phyloP scores from a whole-genome alignment of 2,888 invertebrate genomes.

The Heliconius ismenius region DNA sequence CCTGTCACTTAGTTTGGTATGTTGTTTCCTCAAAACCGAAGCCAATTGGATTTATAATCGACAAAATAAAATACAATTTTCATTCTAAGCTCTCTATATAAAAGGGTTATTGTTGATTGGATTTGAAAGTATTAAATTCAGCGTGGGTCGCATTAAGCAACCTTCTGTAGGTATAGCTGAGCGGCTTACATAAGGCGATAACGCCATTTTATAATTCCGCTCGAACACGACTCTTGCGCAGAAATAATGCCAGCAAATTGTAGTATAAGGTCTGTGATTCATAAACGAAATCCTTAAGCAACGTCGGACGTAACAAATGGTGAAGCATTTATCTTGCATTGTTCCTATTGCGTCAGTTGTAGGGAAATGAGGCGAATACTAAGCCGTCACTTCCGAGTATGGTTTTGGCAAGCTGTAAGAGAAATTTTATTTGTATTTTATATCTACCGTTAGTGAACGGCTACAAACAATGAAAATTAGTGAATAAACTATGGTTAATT shows the following conservation, averaged over 20 bases:
- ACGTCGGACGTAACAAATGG: conserved; percentile 38
- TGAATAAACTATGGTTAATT: too few species aligned
- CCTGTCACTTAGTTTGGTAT: conserved; percentile 28
- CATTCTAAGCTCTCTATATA: not conserved
- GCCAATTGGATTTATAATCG: conserved; percentile 23
- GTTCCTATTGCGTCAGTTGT: conserved; percentile 32
- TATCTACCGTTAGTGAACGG: not conserved
- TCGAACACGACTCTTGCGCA: conserved; percentile 43
- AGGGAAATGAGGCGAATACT: conserved; percentile 28
- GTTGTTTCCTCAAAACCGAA: conserved; percentile 32
- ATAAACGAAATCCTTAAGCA: conserved; percentile 49
- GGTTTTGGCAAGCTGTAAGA: conserved; percentile 24
- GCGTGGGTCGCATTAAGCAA: conserved; percentile 34
- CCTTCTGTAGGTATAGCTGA: conserved; percentile 29
- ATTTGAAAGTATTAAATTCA: conserved; percentile 33
- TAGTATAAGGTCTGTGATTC: conserved; percentile 49
- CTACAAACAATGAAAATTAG: too few species aligned
- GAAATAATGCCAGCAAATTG: conserved; percentile 49
- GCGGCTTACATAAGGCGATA: conserved; percentile 53
- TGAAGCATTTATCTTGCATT: conserved; percentile 43
- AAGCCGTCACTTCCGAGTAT: conserved; percentile 18
- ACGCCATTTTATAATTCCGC: conserved; percentile 59
- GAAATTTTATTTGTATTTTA: conserved; percentile 9
- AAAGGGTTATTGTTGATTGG: conserved; percentile 20
- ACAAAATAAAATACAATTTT: conserved; percentile 15